Evolutionary conservation across 2,113 vertebrate genomes (phyloP).

Genomic region (Psephotus haematonotus): DNA sequence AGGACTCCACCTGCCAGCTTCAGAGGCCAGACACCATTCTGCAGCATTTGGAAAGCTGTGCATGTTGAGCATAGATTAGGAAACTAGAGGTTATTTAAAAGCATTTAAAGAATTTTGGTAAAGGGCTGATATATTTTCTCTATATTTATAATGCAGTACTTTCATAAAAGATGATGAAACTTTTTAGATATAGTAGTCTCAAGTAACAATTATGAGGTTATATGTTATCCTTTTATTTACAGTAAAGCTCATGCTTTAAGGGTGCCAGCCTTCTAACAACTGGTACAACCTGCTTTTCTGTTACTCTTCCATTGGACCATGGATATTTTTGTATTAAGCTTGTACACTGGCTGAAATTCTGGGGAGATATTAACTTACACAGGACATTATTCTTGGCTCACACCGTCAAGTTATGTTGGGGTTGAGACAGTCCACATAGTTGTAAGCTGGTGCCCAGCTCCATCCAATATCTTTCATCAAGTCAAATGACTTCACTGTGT

Average conservation of each 20-base stretch:
- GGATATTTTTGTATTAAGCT: not conserved
- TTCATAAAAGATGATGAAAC: not conserved
- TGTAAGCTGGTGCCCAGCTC: accelerated
- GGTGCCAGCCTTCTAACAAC: not conserved
- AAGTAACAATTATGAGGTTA: not conserved
- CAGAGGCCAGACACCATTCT: not conserved
- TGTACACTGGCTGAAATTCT: not conserved
- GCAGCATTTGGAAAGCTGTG: not conserved
- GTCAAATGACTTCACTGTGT: not conserved
- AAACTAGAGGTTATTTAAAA: not conserved
- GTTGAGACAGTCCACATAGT: not conserved
- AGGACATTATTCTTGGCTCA: not conserved
- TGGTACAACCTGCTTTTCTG: accelerated
- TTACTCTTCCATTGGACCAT: not conserved
- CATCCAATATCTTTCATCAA: not conserved
- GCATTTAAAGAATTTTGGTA: not conserved
- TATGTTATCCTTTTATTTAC: not conserved
- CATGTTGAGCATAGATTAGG: not conserved
- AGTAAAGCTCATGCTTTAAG: not conserved
- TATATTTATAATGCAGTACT: not conserved
- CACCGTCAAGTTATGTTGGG: not conserved
- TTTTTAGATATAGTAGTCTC: not conserved
- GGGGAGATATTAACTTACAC: not conserved
- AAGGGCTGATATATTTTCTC: not conserved
- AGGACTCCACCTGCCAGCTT: not conserved